These are phyloP conservation scores for Lycaon pictus DNA, from an alignment of 2,113 vertebrate genomes.

Conservation along the genomic window DNA sequence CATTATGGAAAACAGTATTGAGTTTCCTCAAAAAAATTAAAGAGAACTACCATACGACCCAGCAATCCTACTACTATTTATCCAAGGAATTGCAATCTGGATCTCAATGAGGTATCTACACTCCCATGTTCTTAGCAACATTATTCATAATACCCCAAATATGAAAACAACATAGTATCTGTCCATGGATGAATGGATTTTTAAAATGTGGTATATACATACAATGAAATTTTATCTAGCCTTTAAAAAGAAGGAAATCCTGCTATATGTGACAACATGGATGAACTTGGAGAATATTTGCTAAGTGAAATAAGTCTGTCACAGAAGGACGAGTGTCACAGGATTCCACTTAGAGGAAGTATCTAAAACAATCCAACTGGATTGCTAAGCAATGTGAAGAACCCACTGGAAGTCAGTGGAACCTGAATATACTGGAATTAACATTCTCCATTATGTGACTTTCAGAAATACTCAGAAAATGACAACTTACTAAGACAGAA, in stretches of 20 bases:
- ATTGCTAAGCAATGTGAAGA: not conserved
- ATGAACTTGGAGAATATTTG: no score
- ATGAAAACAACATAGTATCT: not conserved
- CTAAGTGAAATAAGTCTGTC: not conserved
- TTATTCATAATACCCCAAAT: not conserved
- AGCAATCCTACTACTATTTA: not conserved
- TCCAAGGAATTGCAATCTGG: not conserved
- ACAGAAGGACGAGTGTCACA: not conserved
- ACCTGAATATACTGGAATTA: not conserved
- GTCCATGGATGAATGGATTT: not conserved
- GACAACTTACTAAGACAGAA: not conserved
- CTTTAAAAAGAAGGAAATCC: not conserved
- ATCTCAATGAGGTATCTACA: not conserved
- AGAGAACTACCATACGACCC: not conserved
- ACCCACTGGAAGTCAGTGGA: not conserved
- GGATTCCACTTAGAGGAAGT: not conserved
- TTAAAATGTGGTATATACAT: not conserved
- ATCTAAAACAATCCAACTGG: not conserved
- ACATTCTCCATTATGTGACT: not conserved
- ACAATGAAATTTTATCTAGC: not conserved
- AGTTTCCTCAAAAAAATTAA: not conserved
- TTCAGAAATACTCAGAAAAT: not conserved
- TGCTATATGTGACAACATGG: not conserved
- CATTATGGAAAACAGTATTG: not conserved
- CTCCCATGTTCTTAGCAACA: not conserved